Base-by-base conservation (phyloP, 2,113 vertebrate species). In the Rhipidura dahli region DNA sequence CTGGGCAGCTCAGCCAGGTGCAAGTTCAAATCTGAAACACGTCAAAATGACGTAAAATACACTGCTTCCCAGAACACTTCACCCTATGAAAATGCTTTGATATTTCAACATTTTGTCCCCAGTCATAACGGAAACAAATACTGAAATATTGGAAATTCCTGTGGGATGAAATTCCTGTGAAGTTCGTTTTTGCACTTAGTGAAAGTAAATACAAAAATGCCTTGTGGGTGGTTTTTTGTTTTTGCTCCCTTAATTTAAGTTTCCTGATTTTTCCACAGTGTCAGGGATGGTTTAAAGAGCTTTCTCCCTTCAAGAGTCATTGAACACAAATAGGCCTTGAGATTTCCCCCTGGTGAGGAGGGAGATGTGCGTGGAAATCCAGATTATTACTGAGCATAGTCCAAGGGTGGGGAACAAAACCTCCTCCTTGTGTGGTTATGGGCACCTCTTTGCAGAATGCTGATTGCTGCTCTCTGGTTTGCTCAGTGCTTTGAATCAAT, bases 191-290 rank as follows among this genome's bases (percentile, higher is more conserved):
- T 94, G 84, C 91, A 89, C 94, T 96, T 79, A 90, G 79, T 76
- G 90, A 95, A 96, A 91, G 93, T 93, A 96, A 97, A 94, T 73
- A 95, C 39, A 75, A 76, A 95, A 95, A 89, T 89, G 91, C 33
- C 75, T 87, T 83, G 81, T 94, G 94, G 82, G 78, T 93, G 69
- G 4, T 20, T 95, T 95, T 89, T 79, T 96, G 82, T 27, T 91
- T 94, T 96, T 76, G 27, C 51, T 93, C 51, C 49, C 72, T 60
- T 92, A 93, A 94, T 94, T 69, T 85, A 91, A 96, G 54, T 85
- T 95, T 93, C 93, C 87, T 89, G 87, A 71, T 61, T 91, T 95
- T 96, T 91, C 70, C 73, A 75, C 47, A 50, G 33, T 91, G 87
- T 80, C 66, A 85, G 42, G 37, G 45, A 51, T 87, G 54, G 53